A percentile compares a stretch with the other conserved stretches of the same genome.
Evolutionary conservation across 2,888 invertebrate genomes (phyloP).

Genomic region (Helicoverpa assulta): DNA sequence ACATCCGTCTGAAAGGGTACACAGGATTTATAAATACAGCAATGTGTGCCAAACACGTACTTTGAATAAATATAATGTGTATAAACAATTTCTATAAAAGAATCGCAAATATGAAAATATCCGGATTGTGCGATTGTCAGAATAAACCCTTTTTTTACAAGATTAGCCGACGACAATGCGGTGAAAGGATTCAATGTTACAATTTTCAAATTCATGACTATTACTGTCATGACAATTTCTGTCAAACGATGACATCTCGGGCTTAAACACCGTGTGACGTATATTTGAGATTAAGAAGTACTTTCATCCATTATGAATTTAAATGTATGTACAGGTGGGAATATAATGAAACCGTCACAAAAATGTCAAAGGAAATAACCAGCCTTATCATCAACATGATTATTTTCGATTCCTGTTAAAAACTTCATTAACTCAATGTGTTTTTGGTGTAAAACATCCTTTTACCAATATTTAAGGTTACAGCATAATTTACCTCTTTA

Average conservation of each 20-base stretch:
- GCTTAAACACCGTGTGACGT: conserved; percentile 52
- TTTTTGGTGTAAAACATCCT: neutral
- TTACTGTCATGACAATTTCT: conserved; percentile 60
- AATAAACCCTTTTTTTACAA: conserved; percentile 64
- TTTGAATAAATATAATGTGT: conserved; percentile 84
- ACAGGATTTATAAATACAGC: conserved; percentile 68
- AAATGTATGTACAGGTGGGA: conserved; percentile 32
- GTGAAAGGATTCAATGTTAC: conserved; percentile 63
- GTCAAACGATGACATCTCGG: conserved; percentile 47
- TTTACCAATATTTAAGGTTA: conserved; percentile 9
- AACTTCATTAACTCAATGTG: conserved; percentile 8
- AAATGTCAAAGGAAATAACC: conserved; percentile 1
- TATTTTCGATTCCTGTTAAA: conserved; percentile 19
- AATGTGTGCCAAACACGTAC: conserved; percentile 82
- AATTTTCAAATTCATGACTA: conserved; percentile 63
- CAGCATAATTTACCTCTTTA: conserved; percentile 9
- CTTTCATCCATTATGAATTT: conserved; percentile 10
- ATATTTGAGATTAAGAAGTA: conserved; percentile 16
- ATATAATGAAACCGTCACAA: neutral
- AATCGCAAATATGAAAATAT: conserved; percentile 79
- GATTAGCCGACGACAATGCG: conserved; percentile 70
- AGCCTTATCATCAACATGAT: conserved; percentile 8
- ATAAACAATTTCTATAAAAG: conserved; percentile 81
- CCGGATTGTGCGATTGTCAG: conserved; percentile 73
- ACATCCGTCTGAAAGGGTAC: conserved; percentile 82